Conservation (phyloP, 2,113 vertebrate species). For the Macroglossus sobrinus region DNA sequence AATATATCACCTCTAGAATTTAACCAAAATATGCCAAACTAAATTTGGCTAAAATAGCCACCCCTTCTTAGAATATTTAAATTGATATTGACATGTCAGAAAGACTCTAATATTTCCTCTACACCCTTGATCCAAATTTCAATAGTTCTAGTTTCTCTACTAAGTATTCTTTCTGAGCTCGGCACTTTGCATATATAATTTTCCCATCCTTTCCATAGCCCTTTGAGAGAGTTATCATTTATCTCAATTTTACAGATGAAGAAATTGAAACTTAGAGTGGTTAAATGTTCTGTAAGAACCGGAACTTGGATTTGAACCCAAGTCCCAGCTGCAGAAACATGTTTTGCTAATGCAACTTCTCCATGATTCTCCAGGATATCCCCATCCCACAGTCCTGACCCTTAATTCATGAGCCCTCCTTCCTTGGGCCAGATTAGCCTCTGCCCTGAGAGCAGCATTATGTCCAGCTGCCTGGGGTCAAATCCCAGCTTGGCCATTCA, state of each 20-base stretch:
- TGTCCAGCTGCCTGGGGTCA: neutral
- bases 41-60: neutral
- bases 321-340: neutral
- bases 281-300: neutral
- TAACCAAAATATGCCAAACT: neutral
- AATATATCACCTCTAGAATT: neutral
- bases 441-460: neutral
- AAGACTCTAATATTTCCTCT: neutral
- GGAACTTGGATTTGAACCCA: neutral
- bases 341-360: neutral
- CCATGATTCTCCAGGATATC: neutral
- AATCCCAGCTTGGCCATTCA: neutral
- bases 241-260: neutral
- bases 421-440: no score
- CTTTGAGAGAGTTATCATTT: neutral
- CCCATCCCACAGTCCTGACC: neutral
- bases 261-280: neutral
- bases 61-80: neutral
- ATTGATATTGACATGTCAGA: neutral
- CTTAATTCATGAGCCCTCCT: neutral
- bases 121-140: neutral
- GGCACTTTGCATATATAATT: neutral
- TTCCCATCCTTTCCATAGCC: neutral
- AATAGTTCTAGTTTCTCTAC: neutral
- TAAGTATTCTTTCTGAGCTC: neutral